Evolutionary conservation across 1,140 invertebrate species (phyloP), one percentile per base, ranked within the genome.

Genomic region (Brachionus manjavacas): DNA sequence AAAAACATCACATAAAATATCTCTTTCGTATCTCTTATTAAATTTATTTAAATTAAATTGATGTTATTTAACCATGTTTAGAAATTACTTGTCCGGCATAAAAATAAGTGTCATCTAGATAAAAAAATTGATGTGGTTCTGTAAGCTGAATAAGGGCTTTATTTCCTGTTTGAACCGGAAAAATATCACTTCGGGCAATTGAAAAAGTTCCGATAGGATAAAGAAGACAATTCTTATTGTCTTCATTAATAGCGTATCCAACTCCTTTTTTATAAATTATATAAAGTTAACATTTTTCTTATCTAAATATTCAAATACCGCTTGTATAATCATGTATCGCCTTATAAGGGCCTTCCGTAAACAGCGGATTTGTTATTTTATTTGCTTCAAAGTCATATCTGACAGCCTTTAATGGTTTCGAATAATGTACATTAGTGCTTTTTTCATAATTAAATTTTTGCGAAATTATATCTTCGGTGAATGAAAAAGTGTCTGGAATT

Each of bases 161-260:
- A 76, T 20, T 49, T 2, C 25, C 72, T 76, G 46, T 23, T 28
- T 76, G 8, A 12, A 23, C 11, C n/a, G 72, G 25, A 49, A 52
- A 81, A 35, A 64, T 25, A 25, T 81, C 79, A 25, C 35, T 60
- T 68, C 39, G 31, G 16, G 60, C 79, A 55, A 81, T 68, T 12
- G 64, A 64, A 41, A n/a, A 81, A 64, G 79, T 81, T 66, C 79
- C 79, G 7, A 81, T 60, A n/a, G 79, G 52, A 68, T 81, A 81
- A 3, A 68, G 60, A 23, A 43, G 16, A 25, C 79, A 81, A n/a
- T 81, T 81, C 20, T 68, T 20, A 20, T 64, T 81, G 11, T 64
- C 49, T 39, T 39, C 25, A 46, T 81, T 68, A 41, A 81, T 64
- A 11, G 64, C 79, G 25, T 39, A 81, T 9, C 79, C 79, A 25